phyloP scores from a whole-genome alignment of 2,888 invertebrate species.

The Lepetodrilus schrolli region DNA sequence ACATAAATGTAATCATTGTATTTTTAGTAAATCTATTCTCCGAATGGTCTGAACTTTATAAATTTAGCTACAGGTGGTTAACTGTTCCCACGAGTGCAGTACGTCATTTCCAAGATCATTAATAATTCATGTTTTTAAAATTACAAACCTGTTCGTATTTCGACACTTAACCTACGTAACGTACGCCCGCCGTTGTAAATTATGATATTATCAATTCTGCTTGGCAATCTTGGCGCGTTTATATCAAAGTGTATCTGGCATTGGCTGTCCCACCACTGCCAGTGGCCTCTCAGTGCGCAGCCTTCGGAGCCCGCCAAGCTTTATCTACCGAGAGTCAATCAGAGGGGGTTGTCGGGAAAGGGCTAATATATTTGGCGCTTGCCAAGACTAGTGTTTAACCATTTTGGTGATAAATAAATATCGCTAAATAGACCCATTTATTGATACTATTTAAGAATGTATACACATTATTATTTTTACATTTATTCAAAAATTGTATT shows the following conservation, averaged over 20 bases:
- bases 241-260: not conserved
- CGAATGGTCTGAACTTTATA: too few species aligned
- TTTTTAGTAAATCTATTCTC: too few species aligned
- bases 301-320: not conserved
- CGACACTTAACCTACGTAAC: conserved; percentile 16
- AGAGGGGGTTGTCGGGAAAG: not conserved
- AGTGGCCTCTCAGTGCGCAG: not conserved
- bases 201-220: conserved; percentile 21
- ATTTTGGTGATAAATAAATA: not conserved
- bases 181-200: conserved; percentile 8
- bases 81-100: not conserved
- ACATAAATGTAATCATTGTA: too few species aligned
- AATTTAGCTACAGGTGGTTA: not conserved
- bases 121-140: conserved; percentile 22
- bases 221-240: conserved; percentile 13
- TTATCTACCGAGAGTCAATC: conserved; percentile 24
- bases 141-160: conserved; percentile 16
- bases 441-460: too few species aligned
- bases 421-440: too few species aligned
- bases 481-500: too few species aligned
- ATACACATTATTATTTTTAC: too few species aligned
- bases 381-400: not conserved
- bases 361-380: conserved; percentile 9
- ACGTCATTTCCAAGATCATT: not conserved
- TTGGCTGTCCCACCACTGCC: not conserved